These are phyloP conservation scores for Zaprionus vittiger DNA, from an alignment of 1,140 invertebrate species.

Conservation along the genomic window DNA sequence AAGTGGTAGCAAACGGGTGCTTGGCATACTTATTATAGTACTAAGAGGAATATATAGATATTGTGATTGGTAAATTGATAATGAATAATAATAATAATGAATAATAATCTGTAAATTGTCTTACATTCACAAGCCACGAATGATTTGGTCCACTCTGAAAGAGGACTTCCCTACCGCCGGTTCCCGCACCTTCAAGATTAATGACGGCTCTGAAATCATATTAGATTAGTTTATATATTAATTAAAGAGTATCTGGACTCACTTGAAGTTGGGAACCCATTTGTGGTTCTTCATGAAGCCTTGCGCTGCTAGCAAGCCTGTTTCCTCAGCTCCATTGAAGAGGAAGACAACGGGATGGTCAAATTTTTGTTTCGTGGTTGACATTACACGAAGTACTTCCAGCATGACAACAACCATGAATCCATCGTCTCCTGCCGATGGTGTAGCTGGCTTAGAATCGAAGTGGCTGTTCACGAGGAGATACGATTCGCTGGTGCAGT, in stretches of 20 bases:
- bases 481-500: constrained; percentile 77
- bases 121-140: constrained; percentile 93
- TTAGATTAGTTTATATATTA: constrained; percentile 88
- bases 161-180: constrained; percentile 95
- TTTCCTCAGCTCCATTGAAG: constrained; percentile 94
- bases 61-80: constrained; percentile 84
- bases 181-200: constrained; percentile 97
- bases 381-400: constrained; percentile 88
- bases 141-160: constrained; percentile 97
- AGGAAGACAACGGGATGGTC: constrained; percentile 88
- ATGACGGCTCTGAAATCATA: constrained; percentile 89
- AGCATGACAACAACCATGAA: constrained; percentile 96
- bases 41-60: constrained; percentile 85
- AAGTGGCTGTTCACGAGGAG: constrained; percentile 97
- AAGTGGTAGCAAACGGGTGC: constrained; percentile 92
- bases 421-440: constrained; percentile 88
- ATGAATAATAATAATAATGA: no score
- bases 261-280: constrained; percentile 88
- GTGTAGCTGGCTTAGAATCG: constrained; percentile 93
- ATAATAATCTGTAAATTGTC: background rate
- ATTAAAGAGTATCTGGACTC: constrained; percentile 71
- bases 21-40: constrained; percentile 92
- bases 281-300: constrained; percentile 91
- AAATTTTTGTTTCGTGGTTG: constrained; percentile 52
- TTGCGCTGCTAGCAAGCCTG: constrained; percentile 87